Base-by-base conservation (phyloP, 2,797 vertebrate genomes). In the Ficedula albicollis region DNA sequence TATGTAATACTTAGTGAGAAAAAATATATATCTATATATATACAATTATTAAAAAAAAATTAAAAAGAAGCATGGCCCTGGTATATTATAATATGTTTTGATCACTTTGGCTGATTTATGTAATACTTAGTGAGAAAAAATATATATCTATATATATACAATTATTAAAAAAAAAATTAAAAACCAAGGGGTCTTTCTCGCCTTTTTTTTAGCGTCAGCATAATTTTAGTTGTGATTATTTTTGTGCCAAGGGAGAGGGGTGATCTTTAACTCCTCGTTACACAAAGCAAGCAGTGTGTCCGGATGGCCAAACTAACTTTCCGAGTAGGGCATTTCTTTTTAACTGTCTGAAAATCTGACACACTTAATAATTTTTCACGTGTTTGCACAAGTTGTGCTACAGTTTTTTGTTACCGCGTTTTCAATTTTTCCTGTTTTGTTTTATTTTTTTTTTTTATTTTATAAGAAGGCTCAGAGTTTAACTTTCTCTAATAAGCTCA, bases 241-340 rank as follows among this genome's bases (percentile, higher is more conserved):
- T 92, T 88, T 88, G 70, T 88, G 32, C 87, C 90, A 91, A 74
- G 67, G 39, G 36, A 60, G 49, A 92, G 78, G 62, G 80, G 83
- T 81, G 95, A 94, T 91, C 87, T 91, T 83, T 93, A 94, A 62
- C 88, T 78, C 79, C 56, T 94, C 44, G 4, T 85, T 41, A 55
- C 56, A 76, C 89, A 84, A 85, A 82, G 49, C 86, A 38, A 41
- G 55, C 85, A 32, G 63, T 80, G 74, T 74, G 74, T 84, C 90
- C 0, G 86, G 64, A 87, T 94, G 93, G 93, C 90, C 79, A 89
- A 93, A 92, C 66, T 90, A 89, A 96, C 95, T 96, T 96, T 89
- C 58, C 92, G 48, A 96, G 93, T 89, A 87, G 72, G 63, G 15
- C 30, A 38, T 90, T 95, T 59, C 79, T 89, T 91, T 83, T 48